Base-by-base conservation (phyloP, 2,113 vertebrate genomes). In the Holacanthus passer region DNA sequence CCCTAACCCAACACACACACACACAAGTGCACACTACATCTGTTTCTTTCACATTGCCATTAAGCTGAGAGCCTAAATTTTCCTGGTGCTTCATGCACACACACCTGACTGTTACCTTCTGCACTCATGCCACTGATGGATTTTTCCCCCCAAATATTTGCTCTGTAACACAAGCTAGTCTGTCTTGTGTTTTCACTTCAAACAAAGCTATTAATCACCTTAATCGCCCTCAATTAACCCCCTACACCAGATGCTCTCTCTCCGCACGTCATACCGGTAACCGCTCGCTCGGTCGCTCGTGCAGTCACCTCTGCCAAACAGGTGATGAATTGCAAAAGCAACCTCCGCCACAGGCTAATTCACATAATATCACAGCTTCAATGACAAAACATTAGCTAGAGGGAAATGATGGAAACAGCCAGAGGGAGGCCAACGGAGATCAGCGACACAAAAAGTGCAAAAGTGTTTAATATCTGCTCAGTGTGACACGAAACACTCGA, bases 121-220 rank as follows among this genome's bases (percentile, higher is more conserved):
- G 63, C 82, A 17, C 72, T 67, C 76, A 32, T 63, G 52, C 75
- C 90, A 88, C 89, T 94, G 93, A 95, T 95, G 93, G 87, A 92
- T 93, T 95, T 95, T 94, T 84, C 67, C 93, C 76, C 89, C 84
- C 86, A 95, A 96, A 95, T 95, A 96, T 96, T 97, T 96, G 90
- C 93, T 93, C 94, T 94, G 96, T 96, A 96, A 97, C 94, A 93
- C 88, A 94, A 96, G 88, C 85, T 91, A 86, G 88, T 94, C 92
- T 92, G 93, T 95, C 93, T 95, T 94, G 92, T 97, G 96, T 97
- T 97, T 97, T 96, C 91, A 96, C 93, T 96, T 92, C 94, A 96
- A 96, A 96, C 93, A 95, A 92, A 93, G 93, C 95, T 95, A 97
- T 97, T 97, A 96, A 97, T 97, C 96, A 97, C 93, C 86, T 91